Evolutionary conservation across 1,140 invertebrate species (phyloP).

Genomic region (Parasteatoda tepidariorum): DNA sequence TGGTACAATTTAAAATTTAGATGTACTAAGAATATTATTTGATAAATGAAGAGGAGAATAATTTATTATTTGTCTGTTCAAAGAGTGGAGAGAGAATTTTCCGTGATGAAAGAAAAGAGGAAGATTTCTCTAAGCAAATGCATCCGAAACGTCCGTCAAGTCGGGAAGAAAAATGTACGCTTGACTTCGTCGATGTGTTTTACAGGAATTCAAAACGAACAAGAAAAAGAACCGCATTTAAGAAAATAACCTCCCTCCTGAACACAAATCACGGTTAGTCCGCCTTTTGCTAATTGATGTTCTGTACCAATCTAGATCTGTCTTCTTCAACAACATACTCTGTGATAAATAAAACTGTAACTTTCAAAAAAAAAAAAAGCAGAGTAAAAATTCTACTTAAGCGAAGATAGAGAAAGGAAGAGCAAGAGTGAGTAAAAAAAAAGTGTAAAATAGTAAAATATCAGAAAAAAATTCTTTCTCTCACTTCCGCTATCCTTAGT

Average conservation of each 20-base stretch:
- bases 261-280: constrained; percentile 28
- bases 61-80: no score
- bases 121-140: no score
- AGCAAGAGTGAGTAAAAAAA: neutral
- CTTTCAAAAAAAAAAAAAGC: neutral
- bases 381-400: constrained; percentile 3
- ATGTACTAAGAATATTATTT: no score
- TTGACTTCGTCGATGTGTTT: constrained; percentile 23
- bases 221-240: constrained; percentile 12
- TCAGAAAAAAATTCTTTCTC: constrained; percentile 1
- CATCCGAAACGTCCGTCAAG: no score
- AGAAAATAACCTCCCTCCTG: constrained; percentile 25
- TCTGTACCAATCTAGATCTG: constrained; percentile 52
- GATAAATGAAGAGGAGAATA: no score
- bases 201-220: constrained; percentile 1
- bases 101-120: no score
- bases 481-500: constrained; percentile 37
- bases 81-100: no score
- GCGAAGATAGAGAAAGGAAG: neutral
- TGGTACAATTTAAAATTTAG: no score
- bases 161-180: constrained; percentile 17
- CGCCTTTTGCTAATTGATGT: constrained; percentile 47
- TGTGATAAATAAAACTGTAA: constrained; percentile 32
- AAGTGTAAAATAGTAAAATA: neutral
- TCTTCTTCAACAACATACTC: constrained; percentile 45